phyloP scores from a whole-genome alignment of 2,888 invertebrate species.

The Chesias legatella region DNA sequence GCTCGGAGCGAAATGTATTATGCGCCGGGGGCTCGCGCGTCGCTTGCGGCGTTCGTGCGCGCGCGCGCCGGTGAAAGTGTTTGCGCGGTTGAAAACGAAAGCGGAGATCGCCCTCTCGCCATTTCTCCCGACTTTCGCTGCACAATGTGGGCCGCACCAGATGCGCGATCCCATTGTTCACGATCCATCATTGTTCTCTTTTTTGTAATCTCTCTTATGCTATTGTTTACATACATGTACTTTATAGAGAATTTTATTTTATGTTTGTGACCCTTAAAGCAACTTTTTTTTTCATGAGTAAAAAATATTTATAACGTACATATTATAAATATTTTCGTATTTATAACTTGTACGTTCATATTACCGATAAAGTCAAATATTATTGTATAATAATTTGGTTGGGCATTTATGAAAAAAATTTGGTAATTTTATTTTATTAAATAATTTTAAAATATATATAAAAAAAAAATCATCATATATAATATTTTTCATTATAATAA shows the following conservation, averaged over 20 bases:
- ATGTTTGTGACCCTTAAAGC: background rate
- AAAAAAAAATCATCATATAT: no score
- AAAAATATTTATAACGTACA: no score
- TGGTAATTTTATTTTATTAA: no score
- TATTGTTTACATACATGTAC: conserved; percentile 18
- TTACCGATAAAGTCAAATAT: no score
- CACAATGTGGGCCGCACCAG: conserved; percentile 71
- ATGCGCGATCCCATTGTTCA: conserved; percentile 70
- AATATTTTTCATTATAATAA: no score
- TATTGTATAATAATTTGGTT: no score
- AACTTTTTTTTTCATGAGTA: no score
- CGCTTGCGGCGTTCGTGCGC: conserved; percentile 65
- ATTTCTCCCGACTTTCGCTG: conserved; percentile 80
- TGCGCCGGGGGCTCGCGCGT: conserved; percentile 55
- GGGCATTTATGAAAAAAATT: no score
- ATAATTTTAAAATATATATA: no score
- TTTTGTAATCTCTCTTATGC: conserved; percentile 33
- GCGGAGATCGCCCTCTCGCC: conserved; percentile 78
- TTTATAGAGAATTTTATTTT: background rate
- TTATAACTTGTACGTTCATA: no score
- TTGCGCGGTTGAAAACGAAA: conserved; percentile 78
- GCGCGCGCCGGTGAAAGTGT: conserved; percentile 74
- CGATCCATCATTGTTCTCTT: conserved; percentile 40
- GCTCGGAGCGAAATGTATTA: conserved; percentile 60
- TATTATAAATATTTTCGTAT: no score